These are phyloP conservation scores for Nomada ferruginata DNA, from an alignment of 2,888 invertebrate species.

Conservation along the genomic window DNA sequence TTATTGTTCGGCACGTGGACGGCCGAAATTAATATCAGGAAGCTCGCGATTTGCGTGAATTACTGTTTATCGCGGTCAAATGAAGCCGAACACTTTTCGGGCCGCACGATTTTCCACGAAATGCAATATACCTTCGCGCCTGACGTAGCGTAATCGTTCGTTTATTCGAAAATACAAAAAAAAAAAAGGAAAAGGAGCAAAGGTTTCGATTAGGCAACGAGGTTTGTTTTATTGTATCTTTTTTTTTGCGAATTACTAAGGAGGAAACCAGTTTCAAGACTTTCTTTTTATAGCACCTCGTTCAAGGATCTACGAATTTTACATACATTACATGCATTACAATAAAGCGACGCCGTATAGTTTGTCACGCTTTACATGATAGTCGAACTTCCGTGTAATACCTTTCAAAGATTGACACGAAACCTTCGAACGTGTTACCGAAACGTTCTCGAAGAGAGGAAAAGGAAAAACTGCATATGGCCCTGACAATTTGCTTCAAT, in stretches of 20 bases:
- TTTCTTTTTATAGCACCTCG: conserved; percentile 12
- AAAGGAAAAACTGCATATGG: neutral
- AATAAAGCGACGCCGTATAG: neutral
- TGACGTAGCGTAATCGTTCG: neutral
- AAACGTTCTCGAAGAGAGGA: neutral
- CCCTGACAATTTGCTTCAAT: neutral
- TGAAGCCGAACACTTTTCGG: conserved; percentile 59
- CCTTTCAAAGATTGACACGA: conserved; percentile 10
- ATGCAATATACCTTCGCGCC: conserved; percentile 31
- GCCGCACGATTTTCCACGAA: conserved; percentile 55
- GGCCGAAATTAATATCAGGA: conserved; percentile 74
- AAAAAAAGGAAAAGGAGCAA: neutral
- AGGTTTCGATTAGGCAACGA: neutral
- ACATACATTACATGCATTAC: conserved; percentile 8
- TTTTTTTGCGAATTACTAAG: conserved; percentile 1
- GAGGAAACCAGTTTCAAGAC: conserved; percentile 14
- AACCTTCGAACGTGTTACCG: neutral
- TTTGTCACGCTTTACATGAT: neutral
- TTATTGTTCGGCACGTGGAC: conserved; percentile 55
- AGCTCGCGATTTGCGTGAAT: conserved; percentile 71
- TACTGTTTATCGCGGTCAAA: conserved; percentile 70
- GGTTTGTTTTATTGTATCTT: neutral
- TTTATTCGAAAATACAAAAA: neutral
- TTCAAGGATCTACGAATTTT: conserved; percentile 36
- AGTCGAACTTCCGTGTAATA: conserved; percentile 9